Conservation (phyloP, 2,888 invertebrate species). For the Matsumyia berberina region DNA sequence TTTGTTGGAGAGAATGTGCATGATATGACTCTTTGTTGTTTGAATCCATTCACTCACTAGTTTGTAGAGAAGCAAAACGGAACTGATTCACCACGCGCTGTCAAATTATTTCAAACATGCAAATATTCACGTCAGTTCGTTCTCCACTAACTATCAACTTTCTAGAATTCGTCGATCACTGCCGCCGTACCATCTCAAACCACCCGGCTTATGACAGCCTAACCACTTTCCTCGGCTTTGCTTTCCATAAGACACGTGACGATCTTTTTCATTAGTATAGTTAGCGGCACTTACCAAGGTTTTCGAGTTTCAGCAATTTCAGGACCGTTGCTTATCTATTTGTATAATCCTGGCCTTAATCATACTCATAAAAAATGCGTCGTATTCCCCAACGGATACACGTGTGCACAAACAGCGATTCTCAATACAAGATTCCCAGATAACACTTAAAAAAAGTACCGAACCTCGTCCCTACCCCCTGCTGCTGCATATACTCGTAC, state of each 20-base stretch:
- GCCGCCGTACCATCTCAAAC: neutral
- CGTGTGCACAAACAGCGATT: constrained; percentile 32
- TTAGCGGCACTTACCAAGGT: neutral
- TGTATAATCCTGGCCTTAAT: neutral
- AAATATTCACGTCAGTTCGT: too few species aligned
- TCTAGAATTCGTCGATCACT: neutral
- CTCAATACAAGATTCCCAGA: constrained; percentile 1
- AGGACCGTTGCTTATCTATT: neutral
- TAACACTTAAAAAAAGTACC: constrained; percentile 3
- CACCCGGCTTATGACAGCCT: neutral
- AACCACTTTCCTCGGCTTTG: neutral
- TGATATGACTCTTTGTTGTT: too few species aligned
- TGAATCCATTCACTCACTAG: too few species aligned
- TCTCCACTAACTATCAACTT: neutral
- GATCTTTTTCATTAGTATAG: neutral
- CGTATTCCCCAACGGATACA: constrained; percentile 12
- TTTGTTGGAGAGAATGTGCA: too few species aligned
- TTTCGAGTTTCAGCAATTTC: neutral
- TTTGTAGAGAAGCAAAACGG: too few species aligned
- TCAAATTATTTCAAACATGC: too few species aligned
- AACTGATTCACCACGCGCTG: too few species aligned
- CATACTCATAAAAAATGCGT: neutral
- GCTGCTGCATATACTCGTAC: neutral
- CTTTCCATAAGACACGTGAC: neutral
- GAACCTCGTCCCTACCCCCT: neutral